Evolutionary conservation across 2,113 vertebrate genomes (phyloP), one percentile per base, ranked within the genome.

Genomic region (Andinoacara biseriatus): DNA sequence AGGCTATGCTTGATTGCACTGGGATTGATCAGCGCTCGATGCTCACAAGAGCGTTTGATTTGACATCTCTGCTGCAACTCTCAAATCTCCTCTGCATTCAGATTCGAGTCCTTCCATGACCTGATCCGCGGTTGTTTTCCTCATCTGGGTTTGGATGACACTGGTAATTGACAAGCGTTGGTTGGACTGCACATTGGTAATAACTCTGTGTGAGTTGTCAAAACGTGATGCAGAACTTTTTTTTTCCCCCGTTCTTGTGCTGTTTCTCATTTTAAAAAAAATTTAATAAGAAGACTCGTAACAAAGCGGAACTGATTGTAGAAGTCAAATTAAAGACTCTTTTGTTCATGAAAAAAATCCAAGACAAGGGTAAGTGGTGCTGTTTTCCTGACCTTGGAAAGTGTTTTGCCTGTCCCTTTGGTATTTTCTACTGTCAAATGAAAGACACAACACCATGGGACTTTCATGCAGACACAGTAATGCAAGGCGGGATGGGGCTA

Each of bases 41-140:
- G 90, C 91, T 93, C 91, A 93, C 87, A 89, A 92, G 90, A 91
- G 93, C 89, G 43, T 93, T 93, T 94, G 93, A 94, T 94, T 93
- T 93, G 92, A 91, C 89, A 63, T 91, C 87, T 91, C 86, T 84
- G 93, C 89, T 75, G 82, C 85, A 86, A 86, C 89, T 93, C 87
- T 85, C 84, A 86, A 87, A 90, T 90, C 87, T 83, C 79, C 74
- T 88, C 83, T 86, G 90, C 91, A 92, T 93, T 93, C 87, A 92
- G 81, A 92, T 92, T 83, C 7, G 78, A 91, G 84, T 90, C 90
- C 90, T 88, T 86, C 76, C 57, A 33, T 63, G 81, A 91, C 89
- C 86, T 86, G 91, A 85, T 88, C 86, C 74, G 52, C 83, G 56
- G 84, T 88, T 89, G 82, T 93, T 92, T 90, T 89, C 83, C 80